A percentile compares a stretch with the other conserved stretches of the same genome.
Conservation (phyloP, 2,888 invertebrate genomes). For the Balanococcus diminutus region DNA sequence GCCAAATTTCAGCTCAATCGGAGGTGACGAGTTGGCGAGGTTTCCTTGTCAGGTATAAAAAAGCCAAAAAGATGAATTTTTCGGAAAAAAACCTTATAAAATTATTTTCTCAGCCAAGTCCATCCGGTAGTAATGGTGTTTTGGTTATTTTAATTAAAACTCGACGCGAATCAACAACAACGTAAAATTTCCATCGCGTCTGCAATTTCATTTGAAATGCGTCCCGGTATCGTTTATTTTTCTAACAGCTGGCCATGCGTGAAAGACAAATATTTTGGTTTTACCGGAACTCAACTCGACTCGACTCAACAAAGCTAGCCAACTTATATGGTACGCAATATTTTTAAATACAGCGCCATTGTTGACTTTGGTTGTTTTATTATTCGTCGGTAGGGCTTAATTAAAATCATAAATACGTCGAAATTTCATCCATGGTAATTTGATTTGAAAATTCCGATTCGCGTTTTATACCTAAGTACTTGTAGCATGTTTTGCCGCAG, state of each 20-base stretch:
- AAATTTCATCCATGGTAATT: not conserved
- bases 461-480: not conserved
- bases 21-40: too few species aligned
- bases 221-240: slow-evolving; percentile 17
- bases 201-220: not conserved
- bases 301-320: not conserved
- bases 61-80: too few species aligned
- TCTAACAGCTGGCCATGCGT: slow-evolving; percentile 4
- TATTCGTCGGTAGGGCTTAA: not conserved
- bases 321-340: not conserved
- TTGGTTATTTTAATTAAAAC: slow-evolving; percentile 29
- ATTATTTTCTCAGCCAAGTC: not conserved
- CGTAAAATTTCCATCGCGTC: not conserved
- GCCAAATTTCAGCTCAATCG: too few species aligned
- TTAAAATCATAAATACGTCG: slow-evolving; percentile 7
- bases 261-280: slow-evolving; percentile 40
- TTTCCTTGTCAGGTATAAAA: too few species aligned
- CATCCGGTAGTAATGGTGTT: not conserved
- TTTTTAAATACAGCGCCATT: slow-evolving; percentile 1
- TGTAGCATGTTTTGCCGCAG: not conserved
- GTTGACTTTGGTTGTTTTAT: slow-evolving; percentile 8
- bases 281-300: slow-evolving; percentile 4
- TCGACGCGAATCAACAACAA: slow-evolving; percentile 8
- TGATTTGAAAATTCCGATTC: not conserved
- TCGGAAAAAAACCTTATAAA: too few species aligned